These are phyloP conservation scores for Bubalus kerabau DNA, from an alignment of 2,113 vertebrate genomes.

Conservation along the genomic window DNA sequence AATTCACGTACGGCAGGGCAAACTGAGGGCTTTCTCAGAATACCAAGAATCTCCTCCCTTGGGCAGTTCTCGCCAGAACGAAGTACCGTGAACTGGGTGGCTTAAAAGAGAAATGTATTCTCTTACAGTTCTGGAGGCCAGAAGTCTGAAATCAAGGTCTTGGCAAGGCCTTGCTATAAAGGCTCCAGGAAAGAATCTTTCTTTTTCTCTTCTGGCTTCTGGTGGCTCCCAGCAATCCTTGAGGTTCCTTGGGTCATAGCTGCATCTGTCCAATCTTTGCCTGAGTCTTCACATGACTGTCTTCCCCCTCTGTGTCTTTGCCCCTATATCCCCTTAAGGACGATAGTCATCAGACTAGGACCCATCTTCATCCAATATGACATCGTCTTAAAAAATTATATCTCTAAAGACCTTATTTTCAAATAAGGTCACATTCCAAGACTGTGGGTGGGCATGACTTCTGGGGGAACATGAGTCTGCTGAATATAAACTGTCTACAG, in stretches of 20 bases:
- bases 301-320: neutral
- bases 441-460: neutral
- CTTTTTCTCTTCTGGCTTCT: neutral
- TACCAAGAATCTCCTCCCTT: neutral
- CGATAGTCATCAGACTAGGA: neutral
- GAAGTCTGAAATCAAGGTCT: neutral
- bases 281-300: neutral
- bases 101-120: neutral
- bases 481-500: neutral
- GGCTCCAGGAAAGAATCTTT: too few species aligned
- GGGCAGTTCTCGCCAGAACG: neutral
- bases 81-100: neutral
- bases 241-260: neutral
- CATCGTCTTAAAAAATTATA: neutral
- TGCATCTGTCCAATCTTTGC: rapidly evolving
- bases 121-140: neutral
- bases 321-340: neutral
- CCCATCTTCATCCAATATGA: rapidly evolving
- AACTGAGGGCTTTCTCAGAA: neutral
- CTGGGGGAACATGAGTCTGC: neutral
- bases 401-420: neutral
- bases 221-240: neutral
- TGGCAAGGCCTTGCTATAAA: rapidly evolving
- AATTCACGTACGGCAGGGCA: rapidly evolving
- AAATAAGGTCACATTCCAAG: neutral